phyloP scores from a whole-genome alignment of 2,888 invertebrate genomes.

The Cistogaster globosa region DNA sequence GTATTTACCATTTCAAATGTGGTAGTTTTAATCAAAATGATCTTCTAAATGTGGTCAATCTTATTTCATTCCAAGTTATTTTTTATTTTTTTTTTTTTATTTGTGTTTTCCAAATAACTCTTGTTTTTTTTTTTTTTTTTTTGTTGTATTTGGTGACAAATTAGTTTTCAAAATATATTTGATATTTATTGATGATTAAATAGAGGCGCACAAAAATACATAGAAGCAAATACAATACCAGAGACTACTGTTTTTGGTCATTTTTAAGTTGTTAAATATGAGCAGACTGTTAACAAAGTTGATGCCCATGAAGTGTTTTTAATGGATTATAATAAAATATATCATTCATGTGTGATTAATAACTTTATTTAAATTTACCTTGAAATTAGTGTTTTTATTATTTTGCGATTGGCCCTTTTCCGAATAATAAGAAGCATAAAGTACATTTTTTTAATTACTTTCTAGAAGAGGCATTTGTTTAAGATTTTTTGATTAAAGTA shows the following conservation, averaged over 20 bases:
- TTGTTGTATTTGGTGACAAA: slow-evolving; percentile 64
- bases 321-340: not conserved
- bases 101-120: not conserved
- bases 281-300: not conserved
- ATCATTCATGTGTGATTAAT: not conserved
- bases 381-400: too few species aligned
- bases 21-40: slow-evolving; percentile 30
- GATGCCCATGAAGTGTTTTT: slow-evolving; percentile 33
- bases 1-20: slow-evolving; percentile 41
- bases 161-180: slow-evolving; percentile 53
- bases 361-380: too few species aligned
- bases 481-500: too few species aligned
- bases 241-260: slow-evolving; percentile 46
- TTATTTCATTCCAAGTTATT: not conserved
- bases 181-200: slow-evolving; percentile 60
- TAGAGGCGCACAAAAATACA: slow-evolving; percentile 22
- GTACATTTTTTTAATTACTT: too few species aligned
- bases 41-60: slow-evolving; percentile 48
- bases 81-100: slow-evolving; percentile 7
- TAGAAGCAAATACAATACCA: not conserved
- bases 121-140: not conserved
- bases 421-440: too few species aligned
- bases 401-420: too few species aligned
- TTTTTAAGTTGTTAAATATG: not conserved
- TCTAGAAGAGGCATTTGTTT: too few species aligned